A percentile compares a stretch with the other conserved stretches of the same genome.
These are phyloP conservation scores for Podocnemis expansa DNA, from an alignment of 2,113 vertebrate genomes.

Conservation along the genomic window DNA sequence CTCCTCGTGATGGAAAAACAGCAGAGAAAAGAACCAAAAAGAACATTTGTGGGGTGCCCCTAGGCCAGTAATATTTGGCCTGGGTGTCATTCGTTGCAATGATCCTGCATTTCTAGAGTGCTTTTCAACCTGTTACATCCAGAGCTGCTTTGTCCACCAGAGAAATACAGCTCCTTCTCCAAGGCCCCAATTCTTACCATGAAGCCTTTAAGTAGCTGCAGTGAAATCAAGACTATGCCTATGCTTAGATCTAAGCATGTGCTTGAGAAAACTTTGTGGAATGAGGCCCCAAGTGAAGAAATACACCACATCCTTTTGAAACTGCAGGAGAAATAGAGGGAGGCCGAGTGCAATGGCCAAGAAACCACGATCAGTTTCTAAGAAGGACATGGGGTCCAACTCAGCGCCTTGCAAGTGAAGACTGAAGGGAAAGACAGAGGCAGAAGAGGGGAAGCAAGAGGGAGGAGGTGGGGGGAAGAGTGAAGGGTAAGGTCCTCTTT, in stretches of 20 bases:
- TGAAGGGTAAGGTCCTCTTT: neutral
- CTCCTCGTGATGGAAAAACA: neutral
- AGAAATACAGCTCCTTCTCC: neutral
- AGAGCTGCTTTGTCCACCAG: neutral
- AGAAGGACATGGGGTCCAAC: neutral
- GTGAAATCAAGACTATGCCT: neutral
- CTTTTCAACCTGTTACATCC: neutral
- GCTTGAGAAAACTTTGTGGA: neutral
- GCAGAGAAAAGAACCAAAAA: neutral
- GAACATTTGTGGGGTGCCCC: neutral
- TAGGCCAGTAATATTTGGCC: neutral
- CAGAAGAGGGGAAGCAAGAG: neutral
- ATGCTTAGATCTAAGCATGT: neutral
- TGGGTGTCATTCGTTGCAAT: neutral
- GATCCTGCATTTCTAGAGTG: neutral
- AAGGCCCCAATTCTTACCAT: fast-evolving
- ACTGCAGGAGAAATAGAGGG: neutral
- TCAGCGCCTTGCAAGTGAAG: neutral
- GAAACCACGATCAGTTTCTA: neutral
- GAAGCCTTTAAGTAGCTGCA: neutral
- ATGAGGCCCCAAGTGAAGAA: neutral
- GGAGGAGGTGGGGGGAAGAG: neutral
- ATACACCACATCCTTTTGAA: neutral
- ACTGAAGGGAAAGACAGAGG: neutral
- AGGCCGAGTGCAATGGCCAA: neutral